phyloP scores from a whole-genome alignment of 2,113 vertebrate genomes.

The Pungitius pungitius region DNA sequence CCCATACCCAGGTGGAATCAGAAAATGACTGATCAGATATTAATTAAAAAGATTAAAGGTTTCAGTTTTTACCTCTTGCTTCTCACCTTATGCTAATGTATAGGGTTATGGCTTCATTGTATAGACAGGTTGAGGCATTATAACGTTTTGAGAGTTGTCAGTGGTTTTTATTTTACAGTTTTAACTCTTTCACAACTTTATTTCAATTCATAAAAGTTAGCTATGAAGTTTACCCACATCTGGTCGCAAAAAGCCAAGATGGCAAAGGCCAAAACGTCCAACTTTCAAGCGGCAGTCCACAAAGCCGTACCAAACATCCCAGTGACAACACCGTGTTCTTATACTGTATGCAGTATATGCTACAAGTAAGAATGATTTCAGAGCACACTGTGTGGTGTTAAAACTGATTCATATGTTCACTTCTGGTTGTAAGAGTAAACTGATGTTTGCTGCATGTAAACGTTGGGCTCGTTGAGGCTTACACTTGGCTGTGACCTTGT shows the following conservation, averaged over 20 bases:
- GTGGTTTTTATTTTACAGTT: too few relatives aligned
- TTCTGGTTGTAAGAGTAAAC: not conserved
- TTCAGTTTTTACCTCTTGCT: not conserved
- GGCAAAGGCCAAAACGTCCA: not conserved
- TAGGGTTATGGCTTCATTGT: too few relatives aligned
- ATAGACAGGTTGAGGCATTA: too few relatives aligned
- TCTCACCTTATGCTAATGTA: not conserved
- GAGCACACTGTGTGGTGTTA: not conserved
- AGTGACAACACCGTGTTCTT: not conserved
- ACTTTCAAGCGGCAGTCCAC: not conserved
- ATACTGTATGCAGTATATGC: not conserved
- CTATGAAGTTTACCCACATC: not conserved
- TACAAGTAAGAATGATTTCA: not conserved
- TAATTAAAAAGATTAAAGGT: not conserved
- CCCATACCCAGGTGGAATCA: not conserved
- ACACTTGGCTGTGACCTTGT: slow-evolving; percentile 96
- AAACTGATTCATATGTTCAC: not conserved
- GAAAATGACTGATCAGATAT: not conserved
- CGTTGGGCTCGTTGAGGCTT: slow-evolving; percentile 64
- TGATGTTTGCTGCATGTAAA: not conserved
- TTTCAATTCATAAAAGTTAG: not conserved
- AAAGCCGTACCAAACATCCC: not conserved
- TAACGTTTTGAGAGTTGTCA: too few relatives aligned
- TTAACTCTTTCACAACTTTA: not conserved
- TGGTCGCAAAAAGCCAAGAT: not conserved